These are phyloP conservation scores for Rotaria magnacalcarata DNA, from an alignment of 2,888 invertebrate genomes.

Conservation along the genomic window DNA sequence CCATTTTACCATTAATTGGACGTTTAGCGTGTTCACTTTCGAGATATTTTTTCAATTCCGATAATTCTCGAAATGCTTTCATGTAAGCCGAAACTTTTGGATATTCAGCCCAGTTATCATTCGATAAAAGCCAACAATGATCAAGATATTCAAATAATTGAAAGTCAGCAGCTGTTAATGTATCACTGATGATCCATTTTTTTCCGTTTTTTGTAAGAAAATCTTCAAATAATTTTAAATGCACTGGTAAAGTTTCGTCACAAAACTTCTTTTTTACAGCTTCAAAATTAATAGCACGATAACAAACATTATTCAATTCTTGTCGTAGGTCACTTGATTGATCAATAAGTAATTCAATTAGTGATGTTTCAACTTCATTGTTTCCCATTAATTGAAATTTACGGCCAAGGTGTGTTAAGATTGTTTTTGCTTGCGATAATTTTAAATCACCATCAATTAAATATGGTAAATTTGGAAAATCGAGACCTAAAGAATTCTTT, in stretches of 20 bases:
- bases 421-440: neutral
- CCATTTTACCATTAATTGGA: constrained; percentile 33
- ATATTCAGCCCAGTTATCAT: constrained; percentile 21
- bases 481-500: neutral
- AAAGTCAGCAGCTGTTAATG: constrained; percentile 30
- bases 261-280: constrained; percentile 26
- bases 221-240: constrained; percentile 28
- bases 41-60: constrained; percentile 15
- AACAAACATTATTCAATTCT: constrained; percentile 33
- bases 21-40: constrained; percentile 9
- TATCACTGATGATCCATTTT: constrained; percentile 20
- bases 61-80: constrained; percentile 22
- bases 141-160: constrained; percentile 33
- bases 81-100: neutral
- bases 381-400: constrained; percentile 24
- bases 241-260: constrained; percentile 18
- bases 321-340: constrained; percentile 11
- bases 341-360: constrained; percentile 31
- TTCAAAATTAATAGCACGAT: constrained; percentile 32
- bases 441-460: constrained; percentile 29
- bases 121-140: constrained; percentile 29
- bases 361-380: constrained; percentile 3
- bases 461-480: constrained; percentile 33
- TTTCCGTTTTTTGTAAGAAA: neutral
- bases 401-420: constrained; percentile 27